phyloP scores from a whole-genome alignment of 2,888 invertebrate species.

The Prosapia bicincta region DNA sequence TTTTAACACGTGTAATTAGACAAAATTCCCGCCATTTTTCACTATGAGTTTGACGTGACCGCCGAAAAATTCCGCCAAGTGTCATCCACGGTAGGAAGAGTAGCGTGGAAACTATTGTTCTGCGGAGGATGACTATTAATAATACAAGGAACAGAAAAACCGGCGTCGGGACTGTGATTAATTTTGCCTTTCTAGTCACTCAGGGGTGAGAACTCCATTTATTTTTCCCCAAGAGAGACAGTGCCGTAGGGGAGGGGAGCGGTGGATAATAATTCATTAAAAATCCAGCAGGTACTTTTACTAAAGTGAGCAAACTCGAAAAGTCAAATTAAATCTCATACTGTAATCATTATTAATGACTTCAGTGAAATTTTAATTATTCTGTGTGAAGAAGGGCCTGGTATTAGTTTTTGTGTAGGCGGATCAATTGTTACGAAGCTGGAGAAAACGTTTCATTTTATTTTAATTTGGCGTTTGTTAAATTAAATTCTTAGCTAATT shows the following conservation, averaged over 20 bases:
- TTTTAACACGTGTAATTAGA: neutral
- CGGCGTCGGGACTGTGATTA: neutral
- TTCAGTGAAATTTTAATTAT: neutral
- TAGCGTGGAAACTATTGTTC: neutral
- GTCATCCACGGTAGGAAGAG: neutral
- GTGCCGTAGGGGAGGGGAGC: neutral
- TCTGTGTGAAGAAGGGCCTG: neutral
- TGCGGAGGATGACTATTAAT: neutral
- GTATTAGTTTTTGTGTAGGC: neutral
- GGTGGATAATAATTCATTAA: neutral
- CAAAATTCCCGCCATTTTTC: neutral
- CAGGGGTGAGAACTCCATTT: slow-evolving; percentile 2
- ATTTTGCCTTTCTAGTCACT: neutral
- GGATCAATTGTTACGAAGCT: neutral
- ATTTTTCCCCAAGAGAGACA: neutral
- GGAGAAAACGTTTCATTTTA: neutral
- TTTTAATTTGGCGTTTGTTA: neutral
- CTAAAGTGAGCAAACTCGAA: neutral
- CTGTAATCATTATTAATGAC: neutral
- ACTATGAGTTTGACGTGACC: neutral
- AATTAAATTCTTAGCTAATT: neutral
- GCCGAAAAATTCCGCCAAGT: neutral
- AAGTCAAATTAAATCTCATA: neutral
- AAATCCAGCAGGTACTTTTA: neutral
- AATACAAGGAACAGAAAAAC: neutral